These are phyloP conservation scores for Percina caprodes DNA, from an alignment of 2,113 vertebrate genomes.

Conservation along the genomic window DNA sequence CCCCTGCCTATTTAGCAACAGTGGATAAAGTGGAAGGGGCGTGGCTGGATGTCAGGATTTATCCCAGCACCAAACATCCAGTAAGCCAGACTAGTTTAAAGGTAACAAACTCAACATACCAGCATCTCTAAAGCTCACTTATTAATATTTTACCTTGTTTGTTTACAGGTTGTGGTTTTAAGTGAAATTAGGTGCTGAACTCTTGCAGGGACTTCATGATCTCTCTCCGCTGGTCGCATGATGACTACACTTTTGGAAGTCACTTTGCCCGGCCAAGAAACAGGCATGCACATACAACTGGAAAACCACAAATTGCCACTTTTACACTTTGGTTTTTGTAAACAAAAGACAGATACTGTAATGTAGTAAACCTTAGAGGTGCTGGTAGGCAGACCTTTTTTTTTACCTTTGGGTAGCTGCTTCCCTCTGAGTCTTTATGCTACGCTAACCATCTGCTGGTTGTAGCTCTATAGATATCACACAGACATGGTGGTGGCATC, in stretches of 20 bases:
- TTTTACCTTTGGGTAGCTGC: no score
- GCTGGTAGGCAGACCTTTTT: background rate
- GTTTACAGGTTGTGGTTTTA: constrained; percentile 1
- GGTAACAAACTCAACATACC: no score
- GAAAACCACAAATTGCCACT: background rate
- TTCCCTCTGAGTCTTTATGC: background rate
- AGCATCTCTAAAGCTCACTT: background rate
- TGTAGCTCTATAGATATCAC: no score
- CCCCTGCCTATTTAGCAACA: no score
- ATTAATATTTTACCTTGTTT: background rate
- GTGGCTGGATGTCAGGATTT: no score
- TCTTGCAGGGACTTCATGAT: background rate
- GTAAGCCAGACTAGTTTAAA: no score
- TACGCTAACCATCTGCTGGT: background rate
- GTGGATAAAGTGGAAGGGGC: no score
- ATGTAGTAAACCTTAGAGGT: no score
- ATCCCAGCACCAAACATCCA: no score
- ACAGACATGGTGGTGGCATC: no score
- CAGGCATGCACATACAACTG: background rate
- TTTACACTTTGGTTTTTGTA: background rate
- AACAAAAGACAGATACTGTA: background rate
- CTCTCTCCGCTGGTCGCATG: background rate
- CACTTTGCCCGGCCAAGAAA: background rate
- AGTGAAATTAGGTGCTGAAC: no score
- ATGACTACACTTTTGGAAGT: background rate